These are phyloP conservation scores for Synodontis membranacea DNA, from an alignment of 2,113 vertebrate genomes.

Conservation along the genomic window DNA sequence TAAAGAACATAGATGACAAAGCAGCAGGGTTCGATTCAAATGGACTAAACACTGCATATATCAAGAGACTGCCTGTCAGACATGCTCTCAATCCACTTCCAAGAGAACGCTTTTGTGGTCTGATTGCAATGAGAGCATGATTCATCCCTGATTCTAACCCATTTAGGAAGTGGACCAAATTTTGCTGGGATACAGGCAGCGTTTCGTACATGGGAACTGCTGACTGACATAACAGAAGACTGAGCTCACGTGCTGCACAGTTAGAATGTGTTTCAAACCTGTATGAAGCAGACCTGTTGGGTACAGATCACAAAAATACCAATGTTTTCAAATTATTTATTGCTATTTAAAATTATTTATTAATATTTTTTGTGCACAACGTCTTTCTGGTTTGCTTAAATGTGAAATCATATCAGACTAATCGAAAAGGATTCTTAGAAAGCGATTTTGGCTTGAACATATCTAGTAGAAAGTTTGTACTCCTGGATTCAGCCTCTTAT, in stretches of 20 bases:
- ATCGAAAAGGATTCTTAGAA: background rate
- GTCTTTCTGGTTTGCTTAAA: background rate
- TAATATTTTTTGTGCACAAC: background rate
- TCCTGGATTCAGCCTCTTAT: background rate
- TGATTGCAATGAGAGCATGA: background rate
- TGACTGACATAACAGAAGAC: background rate
- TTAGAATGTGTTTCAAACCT: background rate
- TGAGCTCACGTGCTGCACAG: background rate
- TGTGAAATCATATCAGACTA: background rate
- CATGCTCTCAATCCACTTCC: background rate
- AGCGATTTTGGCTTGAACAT: background rate
- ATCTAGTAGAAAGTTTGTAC: background rate
- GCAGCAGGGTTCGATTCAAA: background rate
- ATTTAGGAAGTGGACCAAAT: background rate
- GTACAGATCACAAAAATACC: background rate
- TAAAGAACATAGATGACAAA: background rate
- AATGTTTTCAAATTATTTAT: background rate
- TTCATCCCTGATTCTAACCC: background rate
- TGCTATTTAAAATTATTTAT: background rate
- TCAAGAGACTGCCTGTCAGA: slow-evolving; percentile 6
- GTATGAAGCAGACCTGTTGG: background rate
- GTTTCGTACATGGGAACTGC: background rate
- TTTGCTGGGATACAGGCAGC: background rate
- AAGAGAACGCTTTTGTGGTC: background rate
- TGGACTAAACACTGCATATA: background rate